Percentiles rank a stretch among this genome's conserved stretches.
Evolutionary conservation across 2,797 vertebrate species (phyloP).

Genomic region (Philypnodon macrostomus): DNA sequence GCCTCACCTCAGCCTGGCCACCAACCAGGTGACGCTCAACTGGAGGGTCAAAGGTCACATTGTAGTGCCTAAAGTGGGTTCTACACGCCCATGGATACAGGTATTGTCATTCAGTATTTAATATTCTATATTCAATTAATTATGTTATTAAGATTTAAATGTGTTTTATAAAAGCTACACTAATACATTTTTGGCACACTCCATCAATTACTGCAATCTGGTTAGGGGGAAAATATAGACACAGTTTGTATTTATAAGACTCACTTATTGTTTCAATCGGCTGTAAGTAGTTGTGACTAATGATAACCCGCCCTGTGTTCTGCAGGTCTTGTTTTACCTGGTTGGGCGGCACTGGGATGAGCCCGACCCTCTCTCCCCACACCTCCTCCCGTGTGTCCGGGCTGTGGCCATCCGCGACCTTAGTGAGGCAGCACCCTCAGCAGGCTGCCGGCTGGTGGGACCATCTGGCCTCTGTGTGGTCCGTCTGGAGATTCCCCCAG

Average conservation of each 20-base stretch:
- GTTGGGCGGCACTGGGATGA: conserved; percentile 87
- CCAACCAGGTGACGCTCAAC: conserved; percentile 81
- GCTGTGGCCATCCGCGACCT: conserved; percentile 84
- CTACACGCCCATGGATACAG: conserved; percentile 86
- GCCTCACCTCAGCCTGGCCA: conserved; percentile 67
- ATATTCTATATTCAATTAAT: too few species aligned
- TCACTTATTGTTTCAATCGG: too few species aligned
- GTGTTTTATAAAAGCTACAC: too few species aligned
- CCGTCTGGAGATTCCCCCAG: conserved; percentile 84
- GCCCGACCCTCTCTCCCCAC: conserved; percentile 46
- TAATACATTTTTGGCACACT: too few species aligned
- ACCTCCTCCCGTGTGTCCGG: conserved; percentile 85
- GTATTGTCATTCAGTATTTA: conserved; percentile 30
- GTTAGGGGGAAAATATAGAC: too few species aligned
- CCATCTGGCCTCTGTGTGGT: conserved; percentile 89
- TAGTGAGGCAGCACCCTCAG: conserved; percentile 76
- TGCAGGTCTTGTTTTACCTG: conserved; percentile 90
- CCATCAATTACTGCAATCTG: too few species aligned
- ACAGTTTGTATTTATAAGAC: too few species aligned
- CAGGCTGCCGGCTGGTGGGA: conserved; percentile 85
- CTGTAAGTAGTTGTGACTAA: too few species aligned
- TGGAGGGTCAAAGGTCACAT: conserved; percentile 91
- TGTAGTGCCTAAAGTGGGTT: conserved; percentile 82
- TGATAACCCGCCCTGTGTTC: too few species aligned
- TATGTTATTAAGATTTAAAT: too few species aligned